Evolutionary conservation across 2,888 invertebrate genomes (phyloP), one percentile per base, ranked within the genome.

Genomic region (Hemistola chrysoprasaria): DNA sequence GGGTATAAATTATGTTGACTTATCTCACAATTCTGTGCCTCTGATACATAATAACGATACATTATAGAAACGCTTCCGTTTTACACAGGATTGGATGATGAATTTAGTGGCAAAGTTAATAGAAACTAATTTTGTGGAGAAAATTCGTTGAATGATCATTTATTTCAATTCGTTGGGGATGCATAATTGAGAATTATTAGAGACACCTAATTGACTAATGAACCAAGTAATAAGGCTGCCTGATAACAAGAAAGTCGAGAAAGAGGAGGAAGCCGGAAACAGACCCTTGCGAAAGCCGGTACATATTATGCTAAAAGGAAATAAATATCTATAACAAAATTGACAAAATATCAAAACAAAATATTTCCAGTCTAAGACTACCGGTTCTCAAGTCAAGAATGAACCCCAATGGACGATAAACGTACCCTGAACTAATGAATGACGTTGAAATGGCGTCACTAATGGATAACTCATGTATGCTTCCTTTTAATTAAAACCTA

Each of bases 391-490:
- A 16, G 16, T 16, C 16, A 16, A 16, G 16, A 16, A 16, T 4
- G 4, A 16, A 2, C 16, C 16, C 8, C 8, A 25, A 25, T 9
- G 8, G 8, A 9, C 47, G 16, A 16, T 2, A 16, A 16, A 28
- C 41, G 31, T 47, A 42, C 42, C 40, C 33, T 24, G 29, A 8
- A 30, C 38, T 38, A 36, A 31, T 29, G 24, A 32, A 35, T 26
- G 30, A 41, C 32, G 32, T 8, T 24, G 24, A 10, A 23, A 36
- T 41, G 36, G 27, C 41, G 36, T 31, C 41, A 35, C 35, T 41
- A 41, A 41, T 41, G 41, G 41, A 30, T 26, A 29, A 31, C 30
- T 31, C 41, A 22, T 22, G 35, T 35, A 36, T 31, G 35, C 20
- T 11, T 25, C 41, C 35, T 35, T 16, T 41, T 41, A 35, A 41